Evolutionary conservation across 2,113 vertebrate species (phyloP), one percentile per base, ranked within the genome.

Genomic region (Saccopteryx bilineata): DNA sequence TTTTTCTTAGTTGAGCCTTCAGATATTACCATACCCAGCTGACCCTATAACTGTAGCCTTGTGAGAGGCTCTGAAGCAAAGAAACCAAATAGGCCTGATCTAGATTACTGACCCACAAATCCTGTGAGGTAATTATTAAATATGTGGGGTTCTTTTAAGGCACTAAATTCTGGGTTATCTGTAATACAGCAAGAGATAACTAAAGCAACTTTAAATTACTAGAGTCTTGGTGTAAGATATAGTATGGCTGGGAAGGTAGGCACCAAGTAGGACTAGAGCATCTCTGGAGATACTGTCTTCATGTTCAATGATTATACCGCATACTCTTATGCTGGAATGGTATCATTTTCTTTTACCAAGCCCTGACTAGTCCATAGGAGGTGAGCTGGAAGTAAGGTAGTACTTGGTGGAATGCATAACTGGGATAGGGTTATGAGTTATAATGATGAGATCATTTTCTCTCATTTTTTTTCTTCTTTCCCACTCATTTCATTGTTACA

Each of bases 201-300:
- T 18, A 28, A 72, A 61, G 26, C 4, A 87, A 5, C 23, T 5
- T 13, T 61, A 48, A 90, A 69, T 56, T 68, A 80, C 56, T 65
- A 48, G 46, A 26, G 15, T 15, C 5, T 78, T 83, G 60, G 24
- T 78, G 19, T 65, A 48, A 63, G 15, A 71, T 79, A 4, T 86
- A 99, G 93, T 58, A n/a, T 72, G 54, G 52, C 19, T 65, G 13
- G 50, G 39, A 87, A 39, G 31, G 98, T 98, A 89, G 98, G 98
- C 60, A 99, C 98, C 98, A 99, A 39, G 33, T 17, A 71, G 52
- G 6, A 74, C 98, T 7, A 99, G 94, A 99, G 98, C 97, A 98
- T 99, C 97, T 98, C 98, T 46, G 98, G 98, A 24, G 98, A 99
- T 96, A 98, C 98, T 95, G 98, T 98, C 75, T 99, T 99, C 90